Evolutionary conservation across 2,113 vertebrate species (phyloP).

Genomic region (Sphyrna mokarran): DNA sequence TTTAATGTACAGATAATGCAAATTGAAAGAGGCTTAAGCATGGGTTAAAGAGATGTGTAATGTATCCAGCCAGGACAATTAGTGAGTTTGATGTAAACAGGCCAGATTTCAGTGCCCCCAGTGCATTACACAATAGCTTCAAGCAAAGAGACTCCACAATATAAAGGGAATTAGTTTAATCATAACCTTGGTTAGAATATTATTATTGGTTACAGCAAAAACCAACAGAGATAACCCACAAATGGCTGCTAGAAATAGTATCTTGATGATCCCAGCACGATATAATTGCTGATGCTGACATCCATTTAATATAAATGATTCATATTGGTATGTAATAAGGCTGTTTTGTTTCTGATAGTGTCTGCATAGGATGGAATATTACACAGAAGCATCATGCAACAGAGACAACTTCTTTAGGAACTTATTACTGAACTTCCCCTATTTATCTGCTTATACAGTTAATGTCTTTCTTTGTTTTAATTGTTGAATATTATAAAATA

Average conservation of each 20-base stretch:
- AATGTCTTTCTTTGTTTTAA: not conserved
- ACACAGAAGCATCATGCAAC: not conserved
- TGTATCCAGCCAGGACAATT: too few relatives aligned
- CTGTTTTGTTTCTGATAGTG: not conserved
- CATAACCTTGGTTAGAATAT: not conserved
- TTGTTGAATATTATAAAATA: not conserved
- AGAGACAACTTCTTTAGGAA: not conserved
- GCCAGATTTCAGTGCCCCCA: not conserved
- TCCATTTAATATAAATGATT: not conserved
- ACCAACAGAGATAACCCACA: too few relatives aligned
- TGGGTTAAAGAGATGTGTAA: too few relatives aligned
- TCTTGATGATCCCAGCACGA: not conserved
- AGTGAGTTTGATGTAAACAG: not conserved
- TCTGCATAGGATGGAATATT: not conserved
- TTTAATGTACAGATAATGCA: too few relatives aligned
- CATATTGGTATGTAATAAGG: not conserved
- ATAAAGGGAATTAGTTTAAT: not conserved
- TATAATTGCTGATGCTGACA: not conserved
- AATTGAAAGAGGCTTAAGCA: too few relatives aligned
- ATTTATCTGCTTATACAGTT: not conserved
- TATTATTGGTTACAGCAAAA: not conserved
- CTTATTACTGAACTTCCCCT: not conserved
- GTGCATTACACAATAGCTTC: not conserved
- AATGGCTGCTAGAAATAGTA: not conserved
- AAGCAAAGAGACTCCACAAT: not conserved